Evolutionary conservation across 1,140 invertebrate genomes (phyloP), one percentile per base, ranked within the genome.

Genomic region (Uloborus diversus): DNA sequence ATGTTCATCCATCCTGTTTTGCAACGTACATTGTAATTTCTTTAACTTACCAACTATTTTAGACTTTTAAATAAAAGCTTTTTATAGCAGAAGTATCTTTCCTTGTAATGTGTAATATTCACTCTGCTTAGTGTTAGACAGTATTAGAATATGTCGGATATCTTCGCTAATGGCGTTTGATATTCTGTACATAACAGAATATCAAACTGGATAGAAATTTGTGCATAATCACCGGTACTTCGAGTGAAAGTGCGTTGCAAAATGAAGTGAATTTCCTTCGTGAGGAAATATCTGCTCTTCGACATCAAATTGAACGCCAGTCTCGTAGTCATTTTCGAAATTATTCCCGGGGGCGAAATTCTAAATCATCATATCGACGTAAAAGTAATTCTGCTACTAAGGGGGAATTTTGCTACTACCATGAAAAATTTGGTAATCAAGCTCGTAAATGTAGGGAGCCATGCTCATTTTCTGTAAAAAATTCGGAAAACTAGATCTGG

Each of bases 351-450:
- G 1, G 14, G 47, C 3, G 27, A 30, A 65, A 42, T 25, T 25
- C 14, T 23, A n/a, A n/a, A n/a, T 17, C 3, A 2, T 2, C 20
- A 27, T 20, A 42, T 42, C 14, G 33, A 11, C n/a, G 4, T 13
- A 5, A 35, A 3, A 14, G 13, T 25, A 9, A 9, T 17, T 11
- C 23, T 3, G 7, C 11, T 20, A 25, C 33, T 7, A n/a, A 4
- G 1, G 1, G 9, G 11, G 17, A 33, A 27, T 14, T 3, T 5
- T 80, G 75, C 33, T 81, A 33, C 27, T 81, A 80, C 62, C 81
- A 81, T 61, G 33, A 1, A 2, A 79, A 17, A 37, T 81, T 66
- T 30, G 62, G 73, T 56, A 35, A 79, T 2, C n/a, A 81, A 11
- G 80, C 80, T 14, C 4, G 28, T 4, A 81, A 81, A 32, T 81